Percentiles rank a stretch among this genome's conserved stretches.
Conservation (phyloP, 1,140 invertebrate genomes). For the Planococcus citri region DNA sequence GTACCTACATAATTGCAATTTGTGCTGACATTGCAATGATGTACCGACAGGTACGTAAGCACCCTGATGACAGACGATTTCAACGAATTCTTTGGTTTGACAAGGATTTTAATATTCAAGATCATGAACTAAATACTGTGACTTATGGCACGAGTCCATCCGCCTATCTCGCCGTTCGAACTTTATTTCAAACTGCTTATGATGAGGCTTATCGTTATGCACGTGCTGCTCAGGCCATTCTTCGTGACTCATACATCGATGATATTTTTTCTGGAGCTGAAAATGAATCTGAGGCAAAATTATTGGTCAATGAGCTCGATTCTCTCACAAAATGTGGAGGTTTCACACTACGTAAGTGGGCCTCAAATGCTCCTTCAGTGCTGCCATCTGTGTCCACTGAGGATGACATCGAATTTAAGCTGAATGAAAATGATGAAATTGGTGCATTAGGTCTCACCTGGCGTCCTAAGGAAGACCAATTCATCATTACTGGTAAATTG, state of each 20-base stretch:
- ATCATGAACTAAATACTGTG: conserved; percentile 26
- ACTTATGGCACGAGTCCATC: conserved; percentile 27
- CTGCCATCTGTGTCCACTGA: background rate
- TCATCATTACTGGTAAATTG: background rate
- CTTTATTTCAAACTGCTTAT: conserved; percentile 30
- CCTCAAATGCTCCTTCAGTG: conserved; percentile 24
- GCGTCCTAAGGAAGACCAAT: background rate
- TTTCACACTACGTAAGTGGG: conserved; percentile 29
- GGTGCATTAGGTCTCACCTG: background rate
- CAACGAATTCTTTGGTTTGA: conserved; percentile 34
- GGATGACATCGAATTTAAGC: background rate
- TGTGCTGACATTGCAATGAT: conserved; percentile 35
- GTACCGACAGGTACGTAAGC: conserved; percentile 31
- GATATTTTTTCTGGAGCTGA: conserved; percentile 31
- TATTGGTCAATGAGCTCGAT: conserved; percentile 27
- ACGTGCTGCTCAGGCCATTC: conserved; percentile 28
- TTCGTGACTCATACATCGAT: conserved; percentile 33
- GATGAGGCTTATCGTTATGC: conserved; percentile 30
- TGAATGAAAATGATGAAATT: background rate
- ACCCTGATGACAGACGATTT: conserved; percentile 26
- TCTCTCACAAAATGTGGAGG: conserved; percentile 24
- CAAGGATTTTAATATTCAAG: conserved; percentile 26
- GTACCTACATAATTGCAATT: conserved; percentile 24
- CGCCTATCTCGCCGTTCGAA: conserved; percentile 27
- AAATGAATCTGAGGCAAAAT: conserved; percentile 26